Conservation (phyloP, 1,140 invertebrate genomes). For the Thaumatotibia leucotreta region DNA sequence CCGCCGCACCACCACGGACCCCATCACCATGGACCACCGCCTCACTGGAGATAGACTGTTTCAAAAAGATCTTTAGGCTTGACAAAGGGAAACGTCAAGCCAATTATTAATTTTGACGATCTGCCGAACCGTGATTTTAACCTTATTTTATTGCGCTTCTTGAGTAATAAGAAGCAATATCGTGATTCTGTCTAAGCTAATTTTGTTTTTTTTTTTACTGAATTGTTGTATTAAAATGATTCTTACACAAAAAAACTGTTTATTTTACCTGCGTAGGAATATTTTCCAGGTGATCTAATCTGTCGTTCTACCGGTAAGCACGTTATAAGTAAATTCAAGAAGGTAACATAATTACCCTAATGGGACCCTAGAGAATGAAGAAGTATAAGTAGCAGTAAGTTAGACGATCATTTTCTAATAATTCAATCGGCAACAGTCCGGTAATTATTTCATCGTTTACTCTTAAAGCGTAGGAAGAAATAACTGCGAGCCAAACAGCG, state of each 20-base stretch:
- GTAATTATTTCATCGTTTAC: constrained; percentile 51
- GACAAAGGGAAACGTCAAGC: neutral
- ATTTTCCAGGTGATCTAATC: too few relatives aligned
- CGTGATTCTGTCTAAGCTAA: neutral
- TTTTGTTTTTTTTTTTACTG: too few relatives aligned
- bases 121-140: neutral
- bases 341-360: too few relatives aligned
- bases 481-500: constrained; percentile 45
- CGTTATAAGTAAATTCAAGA: too few relatives aligned
- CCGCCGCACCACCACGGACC: neutral
- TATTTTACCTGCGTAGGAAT: too few relatives aligned
- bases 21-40: too few relatives aligned
- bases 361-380: neutral
- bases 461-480: constrained; percentile 26
- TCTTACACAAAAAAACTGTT: neutral
- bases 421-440: constrained; percentile 17
- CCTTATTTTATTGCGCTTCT: neutral
- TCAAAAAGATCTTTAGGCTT: constrained; percentile 1
- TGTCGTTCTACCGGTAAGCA: too few relatives aligned
- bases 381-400: neutral
- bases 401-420: constrained; percentile 17
- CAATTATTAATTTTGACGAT: neutral
- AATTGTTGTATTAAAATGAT: too few relatives aligned
- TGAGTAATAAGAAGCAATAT: neutral
- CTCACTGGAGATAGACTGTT: constrained; percentile 8